Evolutionary conservation across 1,140 invertebrate genomes (phyloP), one percentile per base, ranked within the genome.

Genomic region (Drosophila pruinosa): DNA sequence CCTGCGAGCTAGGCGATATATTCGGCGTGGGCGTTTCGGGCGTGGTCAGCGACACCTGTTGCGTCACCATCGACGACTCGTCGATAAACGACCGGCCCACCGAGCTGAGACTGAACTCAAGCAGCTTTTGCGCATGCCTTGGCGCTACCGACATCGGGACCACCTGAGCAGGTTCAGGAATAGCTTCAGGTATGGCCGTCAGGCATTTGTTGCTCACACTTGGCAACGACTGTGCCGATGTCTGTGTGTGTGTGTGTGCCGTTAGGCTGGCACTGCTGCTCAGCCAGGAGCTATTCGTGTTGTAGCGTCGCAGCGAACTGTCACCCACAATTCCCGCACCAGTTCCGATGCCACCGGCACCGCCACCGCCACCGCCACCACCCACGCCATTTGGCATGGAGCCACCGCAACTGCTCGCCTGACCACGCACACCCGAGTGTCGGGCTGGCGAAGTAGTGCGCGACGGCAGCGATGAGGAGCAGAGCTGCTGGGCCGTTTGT

Each of bases 361-460:
- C 28, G 1, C 19, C 52, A n/a, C n/a, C 64, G 0, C 50, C 63
- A n/a, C 12, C 21, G 5, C 19, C 52, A 6, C 34, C 64, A 0
- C 63, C 62, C n/a, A 78, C 72, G 1, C 82, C 82, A 19, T 88
- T 86, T 17, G 59, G 71, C 74, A 88, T 41, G 10, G 81, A 86
- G 2, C 81, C 81, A 12, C 75, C 53, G 5, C 77, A 63, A 17
- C 72, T 62, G 54, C 58, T 65, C 14, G 48, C 41, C n/a, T 64
- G 59, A 92, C 94, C 72, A 93, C 92, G 48, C 93, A 94, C 76
- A 93, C 93, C 94, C 56, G 93, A 92, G 67, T 93, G 93, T 52
- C 93, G 92, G 64, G 94, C 94, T 12, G 94, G 94, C 14, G 94
- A 95, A 71, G 94, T 95, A 72, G 95, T 93, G 4, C 95, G 95